Evolutionary conservation across 2,888 invertebrate genomes (phyloP), one percentile per base, ranked within the genome.

Genomic region (Prosapia bicincta): DNA sequence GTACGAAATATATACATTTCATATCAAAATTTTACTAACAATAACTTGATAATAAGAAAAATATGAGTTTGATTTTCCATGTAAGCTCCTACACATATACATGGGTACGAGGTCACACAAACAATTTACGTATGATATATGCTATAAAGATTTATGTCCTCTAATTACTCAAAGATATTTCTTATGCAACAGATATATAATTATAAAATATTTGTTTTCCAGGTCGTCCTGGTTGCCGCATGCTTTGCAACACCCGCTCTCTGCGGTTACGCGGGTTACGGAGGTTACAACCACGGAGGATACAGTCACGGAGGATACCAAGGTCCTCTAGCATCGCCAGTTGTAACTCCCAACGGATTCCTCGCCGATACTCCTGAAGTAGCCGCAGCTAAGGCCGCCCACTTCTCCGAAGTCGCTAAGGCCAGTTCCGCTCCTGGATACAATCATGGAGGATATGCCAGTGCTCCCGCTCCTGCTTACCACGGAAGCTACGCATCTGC

Each of bases 321-420:
- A 43, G 69, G 82, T 77, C 75, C 75, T 66, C 71, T 71, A 20
- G 76, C 76, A 25, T 71, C 76, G 7, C 76, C 76, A 9, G 72
- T 72, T 15, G 76, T 76, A 23, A 74, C 69, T 24, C 74, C 69
- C 28, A 66, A 66, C 26, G 76, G 76, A 15, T 72, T 76, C 43
- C 71, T 72, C 15, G 72, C 72, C 70, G 80, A 81, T 78, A 82
- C 81, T 80, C 83, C 83, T 80, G 83, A 82, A 80, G 83, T 83
- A 78, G 82, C 83, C 81, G 83, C 82, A 81, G 83, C 83, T 72
- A 79, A 79, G 72, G 82, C 81, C 68, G 81, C 82, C 38, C 81
- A 85, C 79, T 84, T 85, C 84, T 84, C 85, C 84, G 87, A 85
- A 80, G 81, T 81, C 71, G 80, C 81, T 76, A 81, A 80, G 68